A percentile compares a stretch with the other conserved stretches of the same genome.
phyloP scores from a whole-genome alignment of 2,888 invertebrate genomes.

The Drosophila bunnanda region DNA sequence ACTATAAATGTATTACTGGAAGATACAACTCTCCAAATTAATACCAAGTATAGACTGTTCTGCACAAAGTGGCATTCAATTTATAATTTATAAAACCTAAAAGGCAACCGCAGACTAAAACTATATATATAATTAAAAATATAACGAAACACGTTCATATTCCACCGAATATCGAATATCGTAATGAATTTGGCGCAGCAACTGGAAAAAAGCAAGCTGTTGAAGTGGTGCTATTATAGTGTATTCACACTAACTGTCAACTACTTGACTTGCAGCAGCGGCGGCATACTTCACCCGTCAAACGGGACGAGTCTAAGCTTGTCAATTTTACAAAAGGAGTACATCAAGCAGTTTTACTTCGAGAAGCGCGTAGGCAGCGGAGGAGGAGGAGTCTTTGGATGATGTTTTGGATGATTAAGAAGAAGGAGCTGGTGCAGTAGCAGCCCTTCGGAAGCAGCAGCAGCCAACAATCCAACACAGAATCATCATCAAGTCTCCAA shows the following conservation, averaged over 20 bases:
- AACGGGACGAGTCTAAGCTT: slow-evolving; percentile 45
- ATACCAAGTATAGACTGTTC: neutral
- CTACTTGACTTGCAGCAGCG: slow-evolving; percentile 16
- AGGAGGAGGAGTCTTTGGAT: slow-evolving; percentile 53
- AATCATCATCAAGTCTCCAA: slow-evolving; percentile 5
- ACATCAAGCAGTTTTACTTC: slow-evolving; percentile 81
- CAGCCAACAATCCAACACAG: neutral
- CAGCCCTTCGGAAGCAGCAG: slow-evolving; percentile 16
- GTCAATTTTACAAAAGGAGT: slow-evolving; percentile 78
- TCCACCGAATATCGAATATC: slow-evolving; percentile 40
- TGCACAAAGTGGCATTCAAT: neutral
- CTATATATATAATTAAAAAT: neutral
- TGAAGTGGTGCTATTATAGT: slow-evolving; percentile 51
- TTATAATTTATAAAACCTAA: neutral
- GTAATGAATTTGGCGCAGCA: slow-evolving; percentile 80
- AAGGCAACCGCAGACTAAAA: neutral
- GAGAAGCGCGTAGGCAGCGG: slow-evolving; percentile 82
- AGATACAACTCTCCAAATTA: neutral
- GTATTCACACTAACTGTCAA: slow-evolving; percentile 24
- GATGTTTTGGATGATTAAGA: slow-evolving; percentile 75
- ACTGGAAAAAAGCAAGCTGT: slow-evolving; percentile 66
- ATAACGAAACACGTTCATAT: neutral
- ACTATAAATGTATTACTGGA: neutral
- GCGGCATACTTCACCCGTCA: neutral
- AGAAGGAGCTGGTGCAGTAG: slow-evolving; percentile 32